Conservation (phyloP, 2,888 invertebrate species). For the Ferdinandea cuprea region DNA sequence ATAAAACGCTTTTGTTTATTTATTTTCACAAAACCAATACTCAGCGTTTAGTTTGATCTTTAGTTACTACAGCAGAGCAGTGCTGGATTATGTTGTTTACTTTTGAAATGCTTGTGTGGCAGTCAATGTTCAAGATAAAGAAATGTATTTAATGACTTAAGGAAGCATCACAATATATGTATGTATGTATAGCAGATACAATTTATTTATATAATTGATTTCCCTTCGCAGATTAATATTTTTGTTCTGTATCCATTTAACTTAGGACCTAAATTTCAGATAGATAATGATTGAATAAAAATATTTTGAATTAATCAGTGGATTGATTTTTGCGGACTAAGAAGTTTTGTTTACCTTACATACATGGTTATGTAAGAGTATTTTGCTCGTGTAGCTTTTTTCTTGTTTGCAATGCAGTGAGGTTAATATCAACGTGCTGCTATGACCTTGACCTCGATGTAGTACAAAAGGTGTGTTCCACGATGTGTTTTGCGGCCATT, state of each 20-base stretch:
- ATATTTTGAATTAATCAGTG: conserved; percentile 8
- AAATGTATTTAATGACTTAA: not conserved
- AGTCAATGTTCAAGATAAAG: not conserved
- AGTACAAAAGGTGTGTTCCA: not conserved
- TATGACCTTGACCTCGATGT: conserved; percentile 60
- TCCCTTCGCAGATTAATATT: not conserved
- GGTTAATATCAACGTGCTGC: conserved; percentile 63
- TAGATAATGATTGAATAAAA: not conserved
- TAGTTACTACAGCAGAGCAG: not conserved
- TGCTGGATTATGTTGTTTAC: not conserved
- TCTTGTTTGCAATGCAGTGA: conserved; percentile 20
- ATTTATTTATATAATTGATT: conserved; percentile 4
- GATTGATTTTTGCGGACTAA: conserved; percentile 19
- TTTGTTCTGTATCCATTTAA: not conserved
- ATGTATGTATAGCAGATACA: conserved; percentile 16
- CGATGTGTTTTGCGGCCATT: not conserved
- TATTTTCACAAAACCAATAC: not conserved
- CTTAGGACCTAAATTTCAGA: not conserved
- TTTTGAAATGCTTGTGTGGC: not conserved
- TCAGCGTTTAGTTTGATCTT: conserved; percentile 2
- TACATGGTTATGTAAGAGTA: conserved; percentile 14
- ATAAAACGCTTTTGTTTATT: conserved; percentile 24
- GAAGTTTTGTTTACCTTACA: conserved; percentile 27
- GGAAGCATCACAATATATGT: conserved; percentile 7
- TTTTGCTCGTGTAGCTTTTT: conserved; percentile 17